Percentiles rank a stretch among this genome's conserved stretches.
phyloP scores from a whole-genome alignment of 2,888 invertebrate species.

The Drosophila falleni region DNA sequence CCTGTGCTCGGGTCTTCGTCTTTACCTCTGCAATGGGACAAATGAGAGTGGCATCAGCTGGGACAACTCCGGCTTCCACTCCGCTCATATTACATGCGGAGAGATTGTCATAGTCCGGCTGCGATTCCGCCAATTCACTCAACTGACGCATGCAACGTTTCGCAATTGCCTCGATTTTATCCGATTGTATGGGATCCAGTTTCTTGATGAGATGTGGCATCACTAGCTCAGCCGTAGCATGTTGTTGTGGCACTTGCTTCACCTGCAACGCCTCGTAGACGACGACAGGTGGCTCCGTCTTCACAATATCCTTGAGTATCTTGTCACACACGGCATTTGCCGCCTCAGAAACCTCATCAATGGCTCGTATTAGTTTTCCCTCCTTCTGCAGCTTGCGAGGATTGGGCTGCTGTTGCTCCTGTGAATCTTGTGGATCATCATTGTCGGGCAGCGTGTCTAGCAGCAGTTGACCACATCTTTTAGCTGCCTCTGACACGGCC shows the following conservation, averaged over 20 bases:
- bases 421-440: conserved; percentile 18
- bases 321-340: conserved; percentile 84
- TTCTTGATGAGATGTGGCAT: conserved; percentile 85
- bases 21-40: conserved; percentile 82
- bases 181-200: conserved; percentile 86
- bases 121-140: conserved; percentile 78
- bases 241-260: conserved; percentile 53
- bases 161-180: conserved; percentile 86
- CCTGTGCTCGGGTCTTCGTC: conserved; percentile 45
- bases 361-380: conserved; percentile 83
- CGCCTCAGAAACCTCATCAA: conserved; percentile 84
- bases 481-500: conserved; percentile 86
- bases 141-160: conserved; percentile 86
- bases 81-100: conserved; percentile 66
- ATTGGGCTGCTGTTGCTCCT: conserved; percentile 19
- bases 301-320: conserved; percentile 83
- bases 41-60: conserved; percentile 77
- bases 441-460: conserved; percentile 84
- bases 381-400: conserved; percentile 81
- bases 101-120: conserved; percentile 85
- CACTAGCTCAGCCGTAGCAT: conserved; percentile 59
- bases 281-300: conserved; percentile 82
- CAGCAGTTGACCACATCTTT: conserved; percentile 86
- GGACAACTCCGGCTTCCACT: conserved; percentile 25
- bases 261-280: conserved; percentile 80